Percentiles rank a stretch among this genome's conserved stretches.
Conservation (phyloP, 2,888 invertebrate species). For the Agrilus cyanescens region DNA sequence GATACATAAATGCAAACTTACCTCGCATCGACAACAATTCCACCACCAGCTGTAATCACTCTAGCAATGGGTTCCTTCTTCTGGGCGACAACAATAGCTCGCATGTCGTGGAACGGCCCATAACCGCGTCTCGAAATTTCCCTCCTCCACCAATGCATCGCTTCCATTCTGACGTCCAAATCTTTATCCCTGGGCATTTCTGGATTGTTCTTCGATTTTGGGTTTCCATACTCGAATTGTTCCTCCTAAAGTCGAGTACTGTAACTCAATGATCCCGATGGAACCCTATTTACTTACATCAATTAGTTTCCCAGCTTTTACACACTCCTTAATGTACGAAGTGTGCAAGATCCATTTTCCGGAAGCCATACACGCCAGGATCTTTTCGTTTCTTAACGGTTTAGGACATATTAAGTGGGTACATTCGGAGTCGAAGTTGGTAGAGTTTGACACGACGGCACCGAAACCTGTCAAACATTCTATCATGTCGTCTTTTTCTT, state of each 20-base stretch:
- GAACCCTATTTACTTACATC: slow-evolving; percentile 39
- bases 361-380: slow-evolving; percentile 72
- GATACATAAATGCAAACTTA: slow-evolving; percentile 27
- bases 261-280: neutral
- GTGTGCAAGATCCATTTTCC: slow-evolving; percentile 85
- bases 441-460: slow-evolving; percentile 47
- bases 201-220: slow-evolving; percentile 41
- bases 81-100: slow-evolving; percentile 47
- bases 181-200: slow-evolving; percentile 33
- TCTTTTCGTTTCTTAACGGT: slow-evolving; percentile 74
- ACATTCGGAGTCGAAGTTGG: slow-evolving; percentile 45
- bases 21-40: slow-evolving; percentile 49
- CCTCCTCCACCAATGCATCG: slow-evolving; percentile 59
- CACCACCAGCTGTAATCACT: slow-evolving; percentile 69
- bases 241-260: slow-evolving; percentile 49
- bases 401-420: slow-evolving; percentile 70
- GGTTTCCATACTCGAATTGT: slow-evolving; percentile 77
- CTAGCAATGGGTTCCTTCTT: slow-evolving; percentile 51
- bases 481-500: slow-evolving; percentile 17
- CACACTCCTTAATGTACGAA: slow-evolving; percentile 60
- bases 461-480: slow-evolving; percentile 36
- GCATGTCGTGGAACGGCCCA: slow-evolving; percentile 35
- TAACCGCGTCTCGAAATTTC: slow-evolving; percentile 36
- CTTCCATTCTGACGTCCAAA: slow-evolving; percentile 37
- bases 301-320: slow-evolving; percentile 47